Percentiles rank a stretch among this genome's conserved stretches.
Conservation (phyloP, 2,113 vertebrate species). For the Dipodomys stephensi region DNA sequence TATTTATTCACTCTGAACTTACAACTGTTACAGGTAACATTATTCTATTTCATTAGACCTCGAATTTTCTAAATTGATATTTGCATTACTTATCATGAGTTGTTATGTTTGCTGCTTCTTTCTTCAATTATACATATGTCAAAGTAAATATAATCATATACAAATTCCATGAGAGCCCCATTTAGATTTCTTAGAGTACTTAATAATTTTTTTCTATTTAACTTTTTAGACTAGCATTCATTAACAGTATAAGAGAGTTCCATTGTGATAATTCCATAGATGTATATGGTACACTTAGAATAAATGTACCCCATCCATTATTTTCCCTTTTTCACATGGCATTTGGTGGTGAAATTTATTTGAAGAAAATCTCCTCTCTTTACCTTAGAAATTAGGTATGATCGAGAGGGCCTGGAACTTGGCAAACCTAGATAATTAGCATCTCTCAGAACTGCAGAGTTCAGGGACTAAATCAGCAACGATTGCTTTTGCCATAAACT, state of each 20-base stretch:
- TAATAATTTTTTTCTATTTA: neutral
- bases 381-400: neutral
- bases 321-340: neutral
- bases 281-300: too few relatives aligned
- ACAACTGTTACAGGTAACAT: neutral
- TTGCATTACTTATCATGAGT: neutral
- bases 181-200: neutral
- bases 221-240: too few relatives aligned
- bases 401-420: neutral
- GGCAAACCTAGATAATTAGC: neutral
- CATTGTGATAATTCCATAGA: too few relatives aligned
- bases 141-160: conserved; percentile 1
- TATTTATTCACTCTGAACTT: neutral
- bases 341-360: too few relatives aligned
- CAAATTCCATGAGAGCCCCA: neutral
- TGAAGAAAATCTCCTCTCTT: neutral
- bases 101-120: neutral
- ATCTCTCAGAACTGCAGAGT: neutral
- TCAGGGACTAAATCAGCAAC: neutral
- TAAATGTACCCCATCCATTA: too few relatives aligned
- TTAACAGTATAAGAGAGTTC: too few relatives aligned
- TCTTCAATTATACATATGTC: neutral
- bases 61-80: conserved; percentile 26
- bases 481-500: neutral
- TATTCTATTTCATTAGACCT: neutral